A percentile compares a stretch with the other conserved stretches of the same genome.
Conservation (phyloP, 2,113 vertebrate species). For the Picathartes gymnocephalus region DNA sequence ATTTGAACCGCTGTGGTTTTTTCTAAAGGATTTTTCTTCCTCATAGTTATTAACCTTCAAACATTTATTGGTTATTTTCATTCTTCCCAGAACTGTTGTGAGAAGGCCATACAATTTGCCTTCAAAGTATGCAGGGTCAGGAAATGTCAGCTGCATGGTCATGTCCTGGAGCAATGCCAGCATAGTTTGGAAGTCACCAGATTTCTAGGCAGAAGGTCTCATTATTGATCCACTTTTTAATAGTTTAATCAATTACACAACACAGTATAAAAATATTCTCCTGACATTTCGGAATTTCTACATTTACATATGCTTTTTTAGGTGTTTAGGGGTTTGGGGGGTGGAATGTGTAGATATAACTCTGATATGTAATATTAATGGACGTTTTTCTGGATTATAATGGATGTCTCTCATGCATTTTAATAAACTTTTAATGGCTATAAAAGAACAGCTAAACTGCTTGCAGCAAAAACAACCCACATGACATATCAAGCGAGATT, state of each 20-base stretch:
- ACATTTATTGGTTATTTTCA: neutral
- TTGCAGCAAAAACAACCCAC: neutral
- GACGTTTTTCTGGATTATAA: slow-evolving; percentile 11
- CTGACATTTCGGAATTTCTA: neutral
- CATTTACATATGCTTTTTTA: neutral
- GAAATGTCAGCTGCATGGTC: neutral
- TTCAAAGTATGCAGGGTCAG: neutral
- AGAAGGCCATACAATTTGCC: neutral
- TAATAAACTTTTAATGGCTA: slow-evolving; percentile 42
- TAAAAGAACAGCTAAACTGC: neutral
- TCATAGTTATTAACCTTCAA: neutral
- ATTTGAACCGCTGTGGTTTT: neutral
- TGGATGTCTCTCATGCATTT: slow-evolving; percentile 29
- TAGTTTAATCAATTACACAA: neutral
- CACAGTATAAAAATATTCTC: neutral
- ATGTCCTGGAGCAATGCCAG: neutral
- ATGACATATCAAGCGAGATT: slow-evolving; percentile 5
- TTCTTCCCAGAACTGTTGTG: neutral
- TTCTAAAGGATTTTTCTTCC: neutral
- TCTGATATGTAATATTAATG: slow-evolving; percentile 26
- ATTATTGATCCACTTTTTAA: slow-evolving; percentile 6
- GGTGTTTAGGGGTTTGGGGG: neutral
- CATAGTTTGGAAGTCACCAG: neutral
- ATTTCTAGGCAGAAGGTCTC: neutral
- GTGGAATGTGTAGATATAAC: neutral